Base-by-base conservation (phyloP, 2,888 invertebrate species). In the Rhingia rostrata region DNA sequence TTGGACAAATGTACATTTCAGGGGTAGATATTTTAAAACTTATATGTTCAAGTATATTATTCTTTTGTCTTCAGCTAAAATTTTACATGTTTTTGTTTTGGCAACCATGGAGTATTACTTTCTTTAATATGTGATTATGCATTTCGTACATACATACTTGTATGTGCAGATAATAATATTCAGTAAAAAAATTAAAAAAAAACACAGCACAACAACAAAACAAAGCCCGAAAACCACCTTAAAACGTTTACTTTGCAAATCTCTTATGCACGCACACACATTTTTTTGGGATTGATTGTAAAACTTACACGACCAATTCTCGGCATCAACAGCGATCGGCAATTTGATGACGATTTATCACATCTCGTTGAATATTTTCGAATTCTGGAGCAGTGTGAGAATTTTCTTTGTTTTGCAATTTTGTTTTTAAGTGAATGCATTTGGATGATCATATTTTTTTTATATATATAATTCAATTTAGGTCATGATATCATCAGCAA, bases 151-250 rank as follows among this genome's bases (percentile, higher is more conserved):
- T 39, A 61, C 30, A 70, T 63, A 63, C 49, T 37, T 58, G 63
- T 45, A 63, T 56, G 56, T 64, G 64, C 56, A 69, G 32, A 39
- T 77, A 77, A 39, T 77, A 77, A 49, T 74, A 74, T 63, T 66
- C 66, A 67, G 41, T 72, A 64, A n/a, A 41, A 63, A 51, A 70
- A 58, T 60, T 41, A 66, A 14, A 72, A 66, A 66, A 63, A 58
- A 82, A 70, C 70, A 75, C 77, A 70, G 63, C 63, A 78, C 70
- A 69, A 47, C 69, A 70, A 78, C 63, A 77, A 64, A 72, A 56
- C 70, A 77, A 77, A 83, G 82, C 78, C 82, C 78, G 63, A 72
- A 77, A 72, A 82, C 77, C 82, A 83, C 82, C 72, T 54, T 39
- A 69, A 75, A 75, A 75, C 41, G 14, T 53, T 54, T 53, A 69